These are phyloP conservation scores for Pseudachorutes palmiensis DNA, from an alignment of 1,140 invertebrate species.

Conservation along the genomic window DNA sequence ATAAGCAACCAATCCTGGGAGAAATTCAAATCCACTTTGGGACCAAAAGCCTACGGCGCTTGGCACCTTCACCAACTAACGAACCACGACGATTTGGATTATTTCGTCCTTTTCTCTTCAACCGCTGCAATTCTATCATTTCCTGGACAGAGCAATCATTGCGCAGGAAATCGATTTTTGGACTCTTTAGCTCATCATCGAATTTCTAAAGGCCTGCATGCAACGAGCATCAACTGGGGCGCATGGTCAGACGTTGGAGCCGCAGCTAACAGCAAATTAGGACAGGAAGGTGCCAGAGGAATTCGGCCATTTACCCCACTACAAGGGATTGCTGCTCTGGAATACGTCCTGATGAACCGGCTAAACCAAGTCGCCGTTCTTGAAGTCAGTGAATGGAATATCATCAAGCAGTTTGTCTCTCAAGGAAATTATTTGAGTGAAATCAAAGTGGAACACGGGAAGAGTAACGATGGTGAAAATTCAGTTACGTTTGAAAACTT, in stretches of 20 bases:
- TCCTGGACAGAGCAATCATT: constrained; percentile 8
- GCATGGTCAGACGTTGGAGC: constrained; percentile 7
- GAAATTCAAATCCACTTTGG: not conserved
- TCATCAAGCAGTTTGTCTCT: no score
- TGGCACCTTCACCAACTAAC: constrained; percentile 11
- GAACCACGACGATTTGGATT: not conserved
- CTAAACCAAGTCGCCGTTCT: no score
- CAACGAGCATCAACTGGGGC: constrained; percentile 16
- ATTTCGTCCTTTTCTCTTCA: constrained; percentile 18
- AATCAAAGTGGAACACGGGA: no score
- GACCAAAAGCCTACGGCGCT: not conserved
- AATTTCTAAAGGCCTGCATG: not conserved
- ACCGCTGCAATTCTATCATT: constrained; percentile 1
- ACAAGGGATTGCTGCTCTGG: no score
- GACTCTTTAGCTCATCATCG: constrained; percentile 9
- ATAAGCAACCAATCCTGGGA: not conserved
- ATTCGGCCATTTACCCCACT: no score
- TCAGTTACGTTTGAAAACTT: no score
- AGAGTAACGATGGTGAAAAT: no score
- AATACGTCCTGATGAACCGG: no score
- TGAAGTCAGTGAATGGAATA: no score
- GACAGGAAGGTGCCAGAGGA: no score
- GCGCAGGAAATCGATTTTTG: not conserved
- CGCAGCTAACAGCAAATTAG: no score
- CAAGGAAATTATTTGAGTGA: no score